Conservation (phyloP, 2,888 invertebrate genomes). For the Rhingia campestris region DNA sequence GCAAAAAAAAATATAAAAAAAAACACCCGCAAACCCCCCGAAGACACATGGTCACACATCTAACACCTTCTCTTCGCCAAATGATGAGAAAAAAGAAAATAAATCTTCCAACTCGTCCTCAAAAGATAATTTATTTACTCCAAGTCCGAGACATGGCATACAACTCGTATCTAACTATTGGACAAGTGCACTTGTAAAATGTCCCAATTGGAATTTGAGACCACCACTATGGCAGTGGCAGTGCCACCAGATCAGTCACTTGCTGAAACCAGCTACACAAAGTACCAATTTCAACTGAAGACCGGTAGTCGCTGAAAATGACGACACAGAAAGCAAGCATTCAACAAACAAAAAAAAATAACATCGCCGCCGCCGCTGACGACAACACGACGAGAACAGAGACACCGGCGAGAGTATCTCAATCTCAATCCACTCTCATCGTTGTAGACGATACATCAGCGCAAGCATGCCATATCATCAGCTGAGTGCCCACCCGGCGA, state of each 20-base stretch:
- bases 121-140: constrained; percentile 40
- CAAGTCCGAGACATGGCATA: not conserved
- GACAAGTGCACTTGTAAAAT: constrained; percentile 73
- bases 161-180: constrained; percentile 53
- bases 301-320: constrained; percentile 64
- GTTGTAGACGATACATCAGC: constrained; percentile 25
- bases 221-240: constrained; percentile 57
- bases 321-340: constrained; percentile 19
- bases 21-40: not conserved
- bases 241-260: constrained; percentile 57
- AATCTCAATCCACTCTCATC: constrained; percentile 57
- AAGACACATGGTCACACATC: constrained; percentile 21
- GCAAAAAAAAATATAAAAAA: no score
- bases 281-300: constrained; percentile 53
- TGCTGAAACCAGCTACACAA: constrained; percentile 36
- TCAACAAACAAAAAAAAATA: not conserved
- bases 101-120: constrained; percentile 52
- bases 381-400: constrained; percentile 27
- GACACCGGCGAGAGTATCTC: constrained; percentile 56
- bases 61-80: constrained; percentile 56
- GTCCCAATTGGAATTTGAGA: constrained; percentile 73
- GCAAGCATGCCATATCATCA: constrained; percentile 49
- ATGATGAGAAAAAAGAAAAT: constrained; percentile 24
- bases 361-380: constrained; percentile 1
- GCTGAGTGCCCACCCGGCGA: constrained; percentile 62